Percentiles rank a stretch among this genome's conserved stretches.
These are phyloP conservation scores for Sturnira hondurensis DNA, from an alignment of 2,113 vertebrate species.

Conservation along the genomic window DNA sequence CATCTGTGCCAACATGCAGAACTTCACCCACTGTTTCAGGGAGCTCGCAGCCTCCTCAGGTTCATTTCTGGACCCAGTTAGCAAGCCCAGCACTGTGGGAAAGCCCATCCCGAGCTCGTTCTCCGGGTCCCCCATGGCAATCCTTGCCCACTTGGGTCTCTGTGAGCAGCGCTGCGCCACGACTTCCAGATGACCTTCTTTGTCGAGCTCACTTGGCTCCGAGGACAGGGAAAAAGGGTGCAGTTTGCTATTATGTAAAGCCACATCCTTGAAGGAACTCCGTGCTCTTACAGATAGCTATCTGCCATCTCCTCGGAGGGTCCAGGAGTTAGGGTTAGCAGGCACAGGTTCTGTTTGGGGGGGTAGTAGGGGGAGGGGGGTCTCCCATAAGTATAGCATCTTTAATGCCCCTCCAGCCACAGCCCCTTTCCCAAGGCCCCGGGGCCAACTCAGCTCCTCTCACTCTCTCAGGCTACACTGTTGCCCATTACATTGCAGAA, in stretches of 20 bases:
- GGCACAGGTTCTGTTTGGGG: background rate
- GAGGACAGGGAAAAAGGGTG: background rate
- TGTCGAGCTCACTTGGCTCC: background rate
- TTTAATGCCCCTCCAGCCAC: background rate
- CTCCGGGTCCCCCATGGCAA: too few relatives aligned
- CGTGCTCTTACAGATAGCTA: background rate
- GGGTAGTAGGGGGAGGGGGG: accelerated
- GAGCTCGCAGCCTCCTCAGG: background rate
- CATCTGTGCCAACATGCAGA: background rate
- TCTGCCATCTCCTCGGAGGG: background rate
- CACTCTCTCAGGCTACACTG: background rate
- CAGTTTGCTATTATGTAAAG: background rate
- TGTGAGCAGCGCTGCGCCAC: background rate
- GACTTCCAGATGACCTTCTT: background rate
- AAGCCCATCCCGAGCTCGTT: background rate
- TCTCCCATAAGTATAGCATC: background rate
- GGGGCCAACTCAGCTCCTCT: background rate
- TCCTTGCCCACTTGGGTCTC: background rate
- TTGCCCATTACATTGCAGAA: background rate
- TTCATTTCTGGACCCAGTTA: background rate
- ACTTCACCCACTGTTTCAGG: background rate
- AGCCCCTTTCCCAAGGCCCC: background rate
- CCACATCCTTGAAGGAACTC: background rate
- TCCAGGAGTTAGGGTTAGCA: background rate
- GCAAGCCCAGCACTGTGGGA: background rate